Evolutionary conservation across 1,140 invertebrate genomes (phyloP), one percentile per base, ranked within the genome.

Genomic region (Caligus rogercresseyi): DNA sequence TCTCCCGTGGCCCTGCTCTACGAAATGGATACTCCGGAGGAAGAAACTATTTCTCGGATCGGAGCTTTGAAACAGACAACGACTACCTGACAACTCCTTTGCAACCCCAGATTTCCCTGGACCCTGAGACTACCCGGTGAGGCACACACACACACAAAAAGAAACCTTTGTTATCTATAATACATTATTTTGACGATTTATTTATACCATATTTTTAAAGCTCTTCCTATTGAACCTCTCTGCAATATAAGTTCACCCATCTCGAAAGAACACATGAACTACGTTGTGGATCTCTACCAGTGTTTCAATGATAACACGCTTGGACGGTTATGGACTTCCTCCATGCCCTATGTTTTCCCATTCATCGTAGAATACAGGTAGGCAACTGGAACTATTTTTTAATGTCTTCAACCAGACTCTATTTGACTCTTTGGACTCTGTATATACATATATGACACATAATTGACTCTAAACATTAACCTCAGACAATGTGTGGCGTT

Each of bases 331-430:
- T 80, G 79, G 79, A 78, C 77, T 0, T 76, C 77, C 1, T 79
- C 79, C 19, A 78, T 78, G 72, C 79, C 79, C 0, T 80, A 79
- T 67, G 71, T 81, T 0, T 79, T 79, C 67, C 80, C 80, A 0
- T 81, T 81, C 68, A 78, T 80, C 24, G 75, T 81, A 2, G 77
- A 80, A 68, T 80, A 80, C 70, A 79, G 78, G 78, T 78, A 71
- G 64, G 25, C 59, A 25, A 18, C 21, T 21, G 15, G 4, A 7
- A 11, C 19, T 16, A 54, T 3, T 15, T 11, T 15, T 16, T n/a
- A 7, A 19, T 3, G 16, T 11, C 3, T 11, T 54, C 19, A 21
- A 3, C 53, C 19, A 15, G 20, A 54, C 19, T 11, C n/a, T 43
- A 43, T 43, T n/a, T n/a, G n/a, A n/a, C n/a, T n/a, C n/a, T n/a